phyloP scores from a whole-genome alignment of 64 coral and sea anemone species.

The Cladopsammia gracilis region DNA sequence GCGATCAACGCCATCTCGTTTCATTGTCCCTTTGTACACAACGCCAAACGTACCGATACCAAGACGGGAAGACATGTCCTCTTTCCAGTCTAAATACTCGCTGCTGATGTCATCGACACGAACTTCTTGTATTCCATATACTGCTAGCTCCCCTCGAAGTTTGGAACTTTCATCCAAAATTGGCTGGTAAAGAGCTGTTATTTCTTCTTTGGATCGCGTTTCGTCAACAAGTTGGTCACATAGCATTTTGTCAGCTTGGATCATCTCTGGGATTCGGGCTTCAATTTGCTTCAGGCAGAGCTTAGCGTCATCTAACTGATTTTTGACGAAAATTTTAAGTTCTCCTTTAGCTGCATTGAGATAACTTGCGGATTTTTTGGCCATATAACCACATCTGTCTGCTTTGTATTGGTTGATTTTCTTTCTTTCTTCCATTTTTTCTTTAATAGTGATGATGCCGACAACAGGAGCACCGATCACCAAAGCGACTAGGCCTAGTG shows the following conservation, averaged over 20 bases:
- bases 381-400: constrained; percentile 39
- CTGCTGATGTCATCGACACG: neutral
- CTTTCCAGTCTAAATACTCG: neutral
- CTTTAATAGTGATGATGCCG: constrained; percentile 2
- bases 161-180: neutral
- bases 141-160: neutral
- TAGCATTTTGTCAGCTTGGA: constrained; percentile 19
- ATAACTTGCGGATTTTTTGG: neutral
- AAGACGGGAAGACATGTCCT: neutral
- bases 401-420: neutral
- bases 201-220: neutral
- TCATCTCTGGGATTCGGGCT: constrained; percentile 34
- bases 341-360: neutral
- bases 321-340: neutral
- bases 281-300: constrained; percentile 10
- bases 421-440: neutral
- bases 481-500: neutral
- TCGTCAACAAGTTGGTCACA: constrained; percentile 2
- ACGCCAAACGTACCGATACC: neutral
- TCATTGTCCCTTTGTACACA: constrained; percentile 16
- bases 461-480: constrained; percentile 4
- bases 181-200: neutral
- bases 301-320: neutral
- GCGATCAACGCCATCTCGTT: neutral
- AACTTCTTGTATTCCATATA: neutral